Base-by-base conservation (phyloP, 2,888 invertebrate genomes). In the Harpagoxenus sublaevis region DNA sequence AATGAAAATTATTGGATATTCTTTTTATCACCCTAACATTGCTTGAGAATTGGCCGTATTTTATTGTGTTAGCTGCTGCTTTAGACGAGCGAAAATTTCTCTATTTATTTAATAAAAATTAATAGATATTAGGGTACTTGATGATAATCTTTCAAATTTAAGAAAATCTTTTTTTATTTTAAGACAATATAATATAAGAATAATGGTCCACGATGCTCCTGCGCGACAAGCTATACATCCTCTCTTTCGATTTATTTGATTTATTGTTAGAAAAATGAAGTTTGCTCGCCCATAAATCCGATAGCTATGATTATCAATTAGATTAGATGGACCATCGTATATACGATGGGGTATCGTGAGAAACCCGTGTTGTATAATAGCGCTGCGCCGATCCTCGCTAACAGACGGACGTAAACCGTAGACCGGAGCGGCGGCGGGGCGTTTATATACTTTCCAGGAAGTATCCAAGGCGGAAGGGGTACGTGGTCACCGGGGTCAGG, bases 391-490 rank as follows among this genome's bases (percentile, higher is more conserved):
- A 78, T 68, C 31, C 48, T 63, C 15, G 10, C 68, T 12, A 23
- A 31, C 18, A 60, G 79, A 60, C 45, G 71, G 48, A 81, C 71
- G 62, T 39, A 60, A 81, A 62, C 60, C 28, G 39, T 71, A 60
- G 60, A 23, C 66, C 5, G 18, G 55, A 66, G 70, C 31, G 57
- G 35, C 23, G 31, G 31, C 55, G 70, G 15, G 48, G 60, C 48
- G 60, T 71, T 71, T 81, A 71, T 62, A 42, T 65, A 75, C 82
- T 82, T 82, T 82, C 82, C 75, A 82, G 73, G 75, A 82, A 82
- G 82, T 75, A 75, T 82, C 75, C n/a, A 42, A 82, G 82, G 65
- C 82, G 82, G 82, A 82, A 82, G 63, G 82, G 75, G 75, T 42
- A 53, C 42, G 63, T 62, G 82, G 65, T 82, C 82, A 62, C n/a